Evolutionary conservation across 2,888 invertebrate species (phyloP), one percentile per base, ranked within the genome.

Genomic region (Nebria salina): DNA sequence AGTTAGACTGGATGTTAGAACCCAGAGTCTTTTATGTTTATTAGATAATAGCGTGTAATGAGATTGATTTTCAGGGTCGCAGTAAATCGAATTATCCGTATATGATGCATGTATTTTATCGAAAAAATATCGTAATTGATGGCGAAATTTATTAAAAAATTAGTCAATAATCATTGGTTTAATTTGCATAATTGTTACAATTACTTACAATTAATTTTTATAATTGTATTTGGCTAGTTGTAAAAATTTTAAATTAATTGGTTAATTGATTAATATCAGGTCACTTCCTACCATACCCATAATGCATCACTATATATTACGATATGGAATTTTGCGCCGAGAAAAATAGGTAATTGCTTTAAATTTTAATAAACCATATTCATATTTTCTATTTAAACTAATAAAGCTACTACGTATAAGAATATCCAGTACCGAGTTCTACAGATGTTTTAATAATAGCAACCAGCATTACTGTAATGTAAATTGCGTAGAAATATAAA

Each of bases 61-160:
- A 70, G 70, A 70, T 70, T 70, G 70, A 70, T 70, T 70, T 70
- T 70, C 70, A 70, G 70, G 70, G 70, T 25, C 70, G 70, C 4
- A 70, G 20, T 15, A 70, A 20, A n/a, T 70, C 70, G 15, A 68
- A 15, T 68, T 68, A 68, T 7, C 54, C 54, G 54, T 4, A 54
- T 54, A 54, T 54, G 34, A 54, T 54, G 54, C 34, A 54, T 54
- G 2, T 54, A 54, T 34, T 34, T 34, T 4, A 34, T 34, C 34
- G 2, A 54, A 54, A 54, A 54, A 54, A 54, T 54, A 54, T 54
- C 34, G 4, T 54, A 54, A 54, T 11, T 54, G 54, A 54, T 11
- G 54, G 54, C 9, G 8, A 11, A 54, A 54, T 54, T 54, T 11
- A 54, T 54, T 54, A 54, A 54, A 20, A 11, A 54, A 54, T 54